These are phyloP conservation scores for Cliona cf. orientalis DNA, from an alignment of 37 sponge, comb jelly and placozoan genomes.

Conservation along the genomic window DNA sequence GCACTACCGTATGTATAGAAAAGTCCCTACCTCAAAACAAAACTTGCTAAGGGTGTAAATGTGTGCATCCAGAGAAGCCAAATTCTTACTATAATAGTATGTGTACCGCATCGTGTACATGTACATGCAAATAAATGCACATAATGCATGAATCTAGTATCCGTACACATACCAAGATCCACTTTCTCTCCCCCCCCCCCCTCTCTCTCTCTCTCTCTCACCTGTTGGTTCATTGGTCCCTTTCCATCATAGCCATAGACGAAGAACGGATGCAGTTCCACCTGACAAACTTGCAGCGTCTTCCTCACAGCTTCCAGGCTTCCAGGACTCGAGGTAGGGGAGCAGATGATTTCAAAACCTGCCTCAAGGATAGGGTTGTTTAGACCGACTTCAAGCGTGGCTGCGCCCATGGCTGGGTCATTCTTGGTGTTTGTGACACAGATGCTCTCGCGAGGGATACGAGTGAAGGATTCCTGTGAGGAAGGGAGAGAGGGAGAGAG, in stretches of 20 bases:
- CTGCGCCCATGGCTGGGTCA: slow-evolving; percentile 29
- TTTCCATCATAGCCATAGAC: slow-evolving; percentile 77
- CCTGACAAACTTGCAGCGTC: slow-evolving; percentile 74
- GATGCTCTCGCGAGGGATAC: slow-evolving; percentile 57
- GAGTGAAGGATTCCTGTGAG: slow-evolving; percentile 25
- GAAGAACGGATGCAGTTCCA: slow-evolving; percentile 86
- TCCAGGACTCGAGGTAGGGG: slow-evolving; percentile 37
- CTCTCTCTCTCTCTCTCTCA: background rate
- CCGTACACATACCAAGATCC: background rate
- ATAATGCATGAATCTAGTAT: background rate
- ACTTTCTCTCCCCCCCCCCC: background rate
- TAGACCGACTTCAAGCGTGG: slow-evolving; percentile 79
- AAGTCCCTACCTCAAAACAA: too few species aligned
- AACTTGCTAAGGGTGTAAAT: too few species aligned
- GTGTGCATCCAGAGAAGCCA: too few species aligned
- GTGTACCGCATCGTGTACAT: background rate
- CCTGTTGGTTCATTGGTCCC: slow-evolving; percentile 65
- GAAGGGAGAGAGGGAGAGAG: background rate
- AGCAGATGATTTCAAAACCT: slow-evolving; percentile 81
- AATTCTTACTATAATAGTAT: too few species aligned
- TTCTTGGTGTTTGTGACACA: background rate
- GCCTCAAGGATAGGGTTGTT: slow-evolving; percentile 79
- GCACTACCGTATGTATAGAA: too few species aligned
- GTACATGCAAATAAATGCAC: background rate
- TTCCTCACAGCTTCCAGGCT: slow-evolving; percentile 36